Conservation (phyloP, 64 coral and sea anemone species). For the Pocillopora verrucosa region DNA sequence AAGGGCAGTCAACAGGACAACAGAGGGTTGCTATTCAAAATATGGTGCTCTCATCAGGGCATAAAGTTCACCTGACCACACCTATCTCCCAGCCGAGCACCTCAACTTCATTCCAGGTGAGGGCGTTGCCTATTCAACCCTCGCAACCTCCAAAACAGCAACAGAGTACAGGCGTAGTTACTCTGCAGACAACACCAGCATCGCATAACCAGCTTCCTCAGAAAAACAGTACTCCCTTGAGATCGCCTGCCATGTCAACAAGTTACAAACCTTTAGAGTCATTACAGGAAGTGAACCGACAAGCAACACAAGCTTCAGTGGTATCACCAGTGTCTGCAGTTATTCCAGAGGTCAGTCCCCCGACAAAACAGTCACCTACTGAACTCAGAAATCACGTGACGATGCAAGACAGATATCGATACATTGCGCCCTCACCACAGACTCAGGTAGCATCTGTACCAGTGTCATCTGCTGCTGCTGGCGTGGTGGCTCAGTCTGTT, state of each 20-base stretch:
- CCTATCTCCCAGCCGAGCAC: background rate
- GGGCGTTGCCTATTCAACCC: constrained; percentile 9
- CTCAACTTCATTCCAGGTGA: background rate
- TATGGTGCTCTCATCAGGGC: constrained; percentile 15
- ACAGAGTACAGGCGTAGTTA: background rate
- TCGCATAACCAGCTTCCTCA: constrained; percentile 38
- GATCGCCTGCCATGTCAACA: background rate
- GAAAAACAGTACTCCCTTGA: constrained; percentile 23
- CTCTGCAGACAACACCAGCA: constrained; percentile 9
- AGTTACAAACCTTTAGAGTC: constrained; percentile 89
- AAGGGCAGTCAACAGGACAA: background rate
- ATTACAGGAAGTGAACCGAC: constrained; percentile 76
- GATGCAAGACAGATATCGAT: constrained; percentile 73
- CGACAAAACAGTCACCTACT: constrained; percentile 24
- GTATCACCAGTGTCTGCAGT: constrained; percentile 79
- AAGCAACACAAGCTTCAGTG: constrained; percentile 52
- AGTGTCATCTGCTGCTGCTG: background rate
- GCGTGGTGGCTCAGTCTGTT: background rate
- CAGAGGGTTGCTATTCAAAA: constrained; percentile 45
- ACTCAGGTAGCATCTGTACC: constrained; percentile 16
- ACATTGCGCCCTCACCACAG: constrained; percentile 64
- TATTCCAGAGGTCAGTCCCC: constrained; percentile 13
- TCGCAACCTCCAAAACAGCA: constrained; percentile 33
- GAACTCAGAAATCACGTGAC: constrained; percentile 76
- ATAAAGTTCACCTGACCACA: constrained; percentile 35